A percentile compares a stretch with the other conserved stretches of the same genome.
phyloP scores from a whole-genome alignment of 2,888 invertebrate genomes.

The Penaeus monodon region DNA sequence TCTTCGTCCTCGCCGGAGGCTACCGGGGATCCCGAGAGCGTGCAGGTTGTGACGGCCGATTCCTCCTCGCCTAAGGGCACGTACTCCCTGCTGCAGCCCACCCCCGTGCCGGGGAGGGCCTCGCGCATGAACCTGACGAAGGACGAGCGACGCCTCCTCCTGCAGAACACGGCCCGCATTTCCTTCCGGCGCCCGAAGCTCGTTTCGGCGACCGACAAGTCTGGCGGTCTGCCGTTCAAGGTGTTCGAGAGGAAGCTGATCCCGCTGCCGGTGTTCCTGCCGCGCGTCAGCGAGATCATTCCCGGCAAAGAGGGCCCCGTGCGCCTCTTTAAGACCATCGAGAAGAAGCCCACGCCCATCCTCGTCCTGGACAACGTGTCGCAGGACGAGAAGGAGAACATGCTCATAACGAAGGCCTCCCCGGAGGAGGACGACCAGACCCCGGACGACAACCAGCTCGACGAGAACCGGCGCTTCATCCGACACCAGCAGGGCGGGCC shows the following conservation, averaged over 20 bases:
- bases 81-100: constrained; percentile 8
- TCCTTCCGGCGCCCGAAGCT: constrained; percentile 56
- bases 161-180: constrained; percentile 57
- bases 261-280: constrained; percentile 58
- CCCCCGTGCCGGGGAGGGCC: too few relatives aligned
- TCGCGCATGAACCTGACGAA: constrained; percentile 10
- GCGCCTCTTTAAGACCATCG: background rate
- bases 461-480: constrained; percentile 35
- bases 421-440: background rate
- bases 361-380: background rate
- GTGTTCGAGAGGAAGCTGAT: constrained; percentile 51
- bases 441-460: constrained; percentile 28
- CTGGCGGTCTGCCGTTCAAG: constrained; percentile 9
- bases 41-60: background rate
- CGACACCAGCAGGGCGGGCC: constrained; percentile 30
- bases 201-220: constrained; percentile 20
- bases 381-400: constrained; percentile 1
- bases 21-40: background rate
- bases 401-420: background rate
- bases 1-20: background rate
- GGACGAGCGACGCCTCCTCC: constrained; percentile 34
- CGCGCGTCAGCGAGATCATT: constrained; percentile 37
- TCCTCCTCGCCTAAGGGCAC: background rate
- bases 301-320: background rate
- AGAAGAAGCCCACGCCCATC: constrained; percentile 29